Evolutionary conservation across 1,140 invertebrate genomes (phyloP), one percentile per base, ranked within the genome.

Genomic region (Choristoneura fumiferana): DNA sequence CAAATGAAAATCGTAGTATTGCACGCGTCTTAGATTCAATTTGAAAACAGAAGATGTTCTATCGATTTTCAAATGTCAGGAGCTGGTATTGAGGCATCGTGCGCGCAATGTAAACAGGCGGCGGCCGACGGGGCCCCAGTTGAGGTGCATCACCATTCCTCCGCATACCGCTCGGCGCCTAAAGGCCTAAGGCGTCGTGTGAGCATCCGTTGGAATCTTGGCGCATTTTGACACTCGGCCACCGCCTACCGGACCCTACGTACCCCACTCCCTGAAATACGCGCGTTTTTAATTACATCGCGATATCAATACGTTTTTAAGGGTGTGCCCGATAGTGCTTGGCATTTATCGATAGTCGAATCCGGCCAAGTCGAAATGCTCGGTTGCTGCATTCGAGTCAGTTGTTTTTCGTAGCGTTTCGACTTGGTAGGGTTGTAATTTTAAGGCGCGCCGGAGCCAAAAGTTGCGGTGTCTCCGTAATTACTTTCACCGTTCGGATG

Each of bases 131-230:
- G 81, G 83, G 84, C 79, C 85, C 85, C 78, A 72, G 52, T 84
- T 79, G 73, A 69, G 59, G 62, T 76, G 66, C 65, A 49, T 65
- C 80, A 81, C 68, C 72, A 73, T 84, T 79, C 70, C 69, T 64
- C 74, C 65, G 80, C 57, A 73, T 87, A 77, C 78, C 65, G 65
- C 78, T 73, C 74, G 68, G 78, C 69, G 55, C 76, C 84, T 86
- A 85, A 86, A 84, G 86, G 86, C 86, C 86, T 86, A 84, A 86
- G 84, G 82, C 62, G 57, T 73, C 84, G 77, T 78, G 77, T 59
- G 65, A 59, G 78, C 65, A 82, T 85, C 72, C 75, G 69, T 65
- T 78, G 63, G 74, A 74, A 85, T 78, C 78, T 69, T 85, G 78
- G 63, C 54, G 75, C 72, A 77, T 68, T 75, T 80, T 76, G 74